These are phyloP conservation scores for Drosophila barbarae DNA, from an alignment of 2,888 invertebrate species.

Conservation along the genomic window DNA sequence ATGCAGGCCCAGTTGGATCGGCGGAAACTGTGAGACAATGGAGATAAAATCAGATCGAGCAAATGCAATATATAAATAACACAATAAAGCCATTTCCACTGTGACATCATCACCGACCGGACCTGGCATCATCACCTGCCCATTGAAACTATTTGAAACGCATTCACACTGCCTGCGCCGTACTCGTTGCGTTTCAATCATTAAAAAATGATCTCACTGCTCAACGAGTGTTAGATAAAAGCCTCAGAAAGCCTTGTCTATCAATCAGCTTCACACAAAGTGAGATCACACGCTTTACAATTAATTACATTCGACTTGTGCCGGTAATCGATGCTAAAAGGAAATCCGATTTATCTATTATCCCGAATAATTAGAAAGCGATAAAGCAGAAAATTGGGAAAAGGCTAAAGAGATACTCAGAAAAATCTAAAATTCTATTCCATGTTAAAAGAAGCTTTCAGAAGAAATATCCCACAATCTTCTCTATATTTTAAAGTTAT, in stretches of 20 bases:
- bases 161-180: conserved; percentile 54
- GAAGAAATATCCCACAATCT: background rate
- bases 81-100: conserved; percentile 66
- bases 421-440: background rate
- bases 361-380: conserved; percentile 5
- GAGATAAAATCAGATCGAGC: conserved; percentile 27
- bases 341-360: conserved; percentile 17
- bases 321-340: conserved; percentile 26
- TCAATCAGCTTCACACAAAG: conserved; percentile 22
- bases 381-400: conserved; percentile 5
- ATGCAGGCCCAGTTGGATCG: conserved; percentile 24
- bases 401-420: background rate
- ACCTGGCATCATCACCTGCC: conserved; percentile 40
- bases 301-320: conserved; percentile 52
- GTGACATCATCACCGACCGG: conserved; percentile 64
- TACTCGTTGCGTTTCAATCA: conserved; percentile 44
- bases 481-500: background rate
- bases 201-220: conserved; percentile 69
- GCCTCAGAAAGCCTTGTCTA: conserved; percentile 57
- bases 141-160: conserved; percentile 44
- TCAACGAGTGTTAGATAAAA: conserved; percentile 47
- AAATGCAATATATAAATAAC: conserved; percentile 69
- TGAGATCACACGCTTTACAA: conserved; percentile 26
- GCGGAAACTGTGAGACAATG: conserved; percentile 26
- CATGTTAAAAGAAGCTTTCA: background rate